Evolutionary conservation across 2,888 invertebrate genomes (phyloP).

Genomic region (Baronia brevicornis): DNA sequence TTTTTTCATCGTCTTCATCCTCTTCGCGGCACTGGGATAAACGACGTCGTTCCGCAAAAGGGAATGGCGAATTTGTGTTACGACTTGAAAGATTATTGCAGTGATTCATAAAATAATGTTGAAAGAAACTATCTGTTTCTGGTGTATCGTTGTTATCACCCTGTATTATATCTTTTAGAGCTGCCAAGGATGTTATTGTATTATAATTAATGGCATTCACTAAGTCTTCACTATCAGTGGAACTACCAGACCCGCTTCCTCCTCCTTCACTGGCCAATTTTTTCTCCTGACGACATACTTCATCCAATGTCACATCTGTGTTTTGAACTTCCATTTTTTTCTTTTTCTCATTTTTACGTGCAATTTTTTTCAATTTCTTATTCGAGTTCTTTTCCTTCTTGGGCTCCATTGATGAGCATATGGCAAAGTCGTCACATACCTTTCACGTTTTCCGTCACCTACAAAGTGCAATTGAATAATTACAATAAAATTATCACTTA

Average conservation of each 20-base stretch:
- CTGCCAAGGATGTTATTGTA: conserved; percentile 80
- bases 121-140: conserved; percentile 78
- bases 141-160: conserved; percentile 74
- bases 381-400: conserved; percentile 36
- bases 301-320: conserved; percentile 29
- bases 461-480: conserved; percentile 26
- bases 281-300: conserved; percentile 35
- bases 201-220: conserved; percentile 81
- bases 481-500: conserved; percentile 14
- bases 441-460: no score
- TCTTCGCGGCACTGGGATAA: conserved; percentile 89
- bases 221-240: conserved; percentile 78
- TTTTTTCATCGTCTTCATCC: conserved; percentile 82
- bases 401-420: conserved; percentile 66
- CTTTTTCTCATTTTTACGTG: conserved; percentile 59
- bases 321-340: conserved; percentile 43
- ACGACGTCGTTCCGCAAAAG: conserved; percentile 78
- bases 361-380: conserved; percentile 41
- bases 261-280: conserved; percentile 32
- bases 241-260: conserved; percentile 52
- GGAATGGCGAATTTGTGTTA: conserved; percentile 61
- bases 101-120: conserved; percentile 84
- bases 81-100: conserved; percentile 81
- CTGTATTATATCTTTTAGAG: conserved; percentile 80
- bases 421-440: conserved; percentile 28